Base-by-base conservation (phyloP, 2,888 invertebrate species). In the Doris montereyensis region DNA sequence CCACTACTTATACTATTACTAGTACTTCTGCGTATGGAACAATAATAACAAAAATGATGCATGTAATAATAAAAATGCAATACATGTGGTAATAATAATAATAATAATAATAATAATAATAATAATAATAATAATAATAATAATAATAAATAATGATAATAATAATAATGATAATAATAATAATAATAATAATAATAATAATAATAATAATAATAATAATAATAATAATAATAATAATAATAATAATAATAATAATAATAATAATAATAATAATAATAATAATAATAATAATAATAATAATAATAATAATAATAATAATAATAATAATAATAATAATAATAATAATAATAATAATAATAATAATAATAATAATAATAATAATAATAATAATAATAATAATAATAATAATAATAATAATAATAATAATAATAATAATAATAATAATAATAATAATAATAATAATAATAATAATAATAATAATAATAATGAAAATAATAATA, bases 301-400 rank as follows among this genome's bases (percentile, higher is more conserved):
- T 24, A 4, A 62, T 24, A 24, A 62, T 24, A 4, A 62, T 24
- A 24, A 62, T 24, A 24, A n/a, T 24, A 24, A 62, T 24, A 24
- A n/a, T 24, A 21, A 62, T 24, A 21, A 62, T 24, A 21, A 62
- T 24, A 5, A 62, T 21, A 21, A 62, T 24, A 21, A 62, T 62
- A 24, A 62, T 62, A 24, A 62, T 62, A 21, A 62, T 62, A 24
- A 62, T 62, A 24, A 62, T 62, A 32, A 70, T 70, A 32, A 70
- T 70, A 32, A 70, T 70, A 32, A 70, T 70, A 32, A 70, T 70
- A 32, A 70, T 70, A 32, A 70, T 70, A 32, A 70, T 70, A 32
- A 70, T 70, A 32, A 70, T 70, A 32, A 70, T 70, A 32, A 70
- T 70, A 32, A 70, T 70, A 32, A 70, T 70, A 32, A 70, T 70